Conservation (phyloP, 2,797 vertebrate species). For the Lepilemur septentrionalis region DNA sequence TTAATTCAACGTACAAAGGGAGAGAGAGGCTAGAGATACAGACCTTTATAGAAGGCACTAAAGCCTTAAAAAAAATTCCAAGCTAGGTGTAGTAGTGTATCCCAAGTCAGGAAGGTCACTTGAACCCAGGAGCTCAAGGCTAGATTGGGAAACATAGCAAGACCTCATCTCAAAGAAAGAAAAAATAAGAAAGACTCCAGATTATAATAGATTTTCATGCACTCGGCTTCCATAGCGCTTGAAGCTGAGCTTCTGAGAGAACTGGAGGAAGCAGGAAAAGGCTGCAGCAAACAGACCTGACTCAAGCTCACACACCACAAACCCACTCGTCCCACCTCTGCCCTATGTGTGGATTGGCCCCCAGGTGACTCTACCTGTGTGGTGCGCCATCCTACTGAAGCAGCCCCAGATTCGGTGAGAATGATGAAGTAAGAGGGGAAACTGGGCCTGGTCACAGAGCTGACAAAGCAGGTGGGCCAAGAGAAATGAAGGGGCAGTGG, state of each 20-base stretch:
- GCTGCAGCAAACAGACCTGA: background rate
- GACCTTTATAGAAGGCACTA: background rate
- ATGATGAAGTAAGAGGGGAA: background rate
- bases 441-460: accelerated
- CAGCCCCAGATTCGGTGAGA: background rate
- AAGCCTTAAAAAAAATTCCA: background rate
- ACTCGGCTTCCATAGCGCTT: background rate
- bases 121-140: background rate
- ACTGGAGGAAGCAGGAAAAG: background rate
- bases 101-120: background rate
- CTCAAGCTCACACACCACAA: background rate
- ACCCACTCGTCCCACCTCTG: accelerated
- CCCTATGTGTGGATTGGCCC: background rate
- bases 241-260: background rate
- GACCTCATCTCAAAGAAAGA: background rate
- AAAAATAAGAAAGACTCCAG: too few relatives aligned
- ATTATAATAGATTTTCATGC: background rate
- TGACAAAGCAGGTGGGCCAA: background rate
- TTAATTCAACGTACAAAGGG: background rate
- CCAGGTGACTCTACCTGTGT: too few relatives aligned
- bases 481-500: too few relatives aligned
- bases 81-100: background rate
- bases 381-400: background rate
- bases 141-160: background rate
- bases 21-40: background rate